These are phyloP conservation scores for Hemibagrus wyckioides DNA, from an alignment of 2,113 vertebrate species.

Conservation along the genomic window DNA sequence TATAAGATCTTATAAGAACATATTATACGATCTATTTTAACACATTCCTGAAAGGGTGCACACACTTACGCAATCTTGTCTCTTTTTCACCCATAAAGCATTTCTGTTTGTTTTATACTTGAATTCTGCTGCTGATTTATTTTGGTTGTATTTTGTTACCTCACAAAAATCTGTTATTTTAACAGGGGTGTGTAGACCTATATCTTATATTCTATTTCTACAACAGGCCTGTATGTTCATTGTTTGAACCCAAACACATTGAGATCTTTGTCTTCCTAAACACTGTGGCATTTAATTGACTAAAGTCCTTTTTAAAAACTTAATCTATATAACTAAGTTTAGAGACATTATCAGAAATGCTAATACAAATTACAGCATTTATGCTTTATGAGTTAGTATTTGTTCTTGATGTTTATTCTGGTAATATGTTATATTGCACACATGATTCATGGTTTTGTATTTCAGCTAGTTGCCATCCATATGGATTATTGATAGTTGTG, in stretches of 20 bases:
- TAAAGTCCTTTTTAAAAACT: not conserved
- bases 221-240: not conserved
- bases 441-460: not conserved
- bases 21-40: too few relatives aligned
- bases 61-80: not conserved
- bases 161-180: too few relatives aligned
- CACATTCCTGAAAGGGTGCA: not conserved
- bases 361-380: not conserved
- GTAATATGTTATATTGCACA: not conserved
- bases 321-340: not conserved
- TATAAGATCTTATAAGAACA: too few relatives aligned
- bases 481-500: not conserved
- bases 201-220: not conserved
- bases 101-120: not conserved
- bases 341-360: not conserved
- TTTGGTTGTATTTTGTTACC: not conserved
- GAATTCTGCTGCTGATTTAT: not conserved
- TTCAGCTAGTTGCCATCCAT: not conserved
- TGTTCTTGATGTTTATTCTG: not conserved
- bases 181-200: not conserved
- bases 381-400: not conserved
- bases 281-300: not conserved
- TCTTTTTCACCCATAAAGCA: not conserved
- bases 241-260: not conserved
- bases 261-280: not conserved